Evolutionary conservation across 2,113 vertebrate genomes (phyloP).

Genomic region (Pelecanus crispus): DNA sequence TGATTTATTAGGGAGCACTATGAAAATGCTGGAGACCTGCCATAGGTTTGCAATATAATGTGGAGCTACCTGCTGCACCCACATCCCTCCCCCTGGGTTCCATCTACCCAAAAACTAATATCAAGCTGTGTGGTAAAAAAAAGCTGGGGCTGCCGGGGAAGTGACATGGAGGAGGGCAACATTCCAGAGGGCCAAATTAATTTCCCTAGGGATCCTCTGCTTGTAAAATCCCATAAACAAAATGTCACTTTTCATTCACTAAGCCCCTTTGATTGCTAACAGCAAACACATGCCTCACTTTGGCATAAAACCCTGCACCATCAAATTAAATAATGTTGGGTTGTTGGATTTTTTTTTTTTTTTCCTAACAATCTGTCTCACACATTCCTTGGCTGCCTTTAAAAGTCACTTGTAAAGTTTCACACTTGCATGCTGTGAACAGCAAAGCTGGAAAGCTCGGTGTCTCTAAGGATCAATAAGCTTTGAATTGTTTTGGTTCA

Average conservation of each 20-base stretch:
- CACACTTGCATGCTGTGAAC: slow-evolving; percentile 15
- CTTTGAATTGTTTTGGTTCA: not conserved
- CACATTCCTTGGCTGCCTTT: slow-evolving; percentile 55
- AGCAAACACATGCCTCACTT: slow-evolving; percentile 58
- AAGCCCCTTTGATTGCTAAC: slow-evolving; percentile 52
- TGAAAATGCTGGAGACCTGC: slow-evolving; percentile 7
- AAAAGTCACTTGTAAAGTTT: slow-evolving; percentile 62
- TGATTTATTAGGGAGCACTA: not conserved
- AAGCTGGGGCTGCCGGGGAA: not conserved
- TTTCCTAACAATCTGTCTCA: slow-evolving; percentile 53
- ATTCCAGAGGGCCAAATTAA: slow-evolving; percentile 53
- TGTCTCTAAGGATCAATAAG: slow-evolving; percentile 29
- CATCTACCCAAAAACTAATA: not conserved
- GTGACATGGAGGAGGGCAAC: not conserved
- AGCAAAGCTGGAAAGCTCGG: not conserved
- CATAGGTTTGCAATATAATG: not conserved
- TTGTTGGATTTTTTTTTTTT: not conserved
- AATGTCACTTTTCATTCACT: slow-evolving; percentile 55
- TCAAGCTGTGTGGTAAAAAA: not conserved
- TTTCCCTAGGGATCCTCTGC: slow-evolving; percentile 33
- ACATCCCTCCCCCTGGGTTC: not conserved
- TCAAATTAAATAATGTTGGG: slow-evolving; percentile 60
- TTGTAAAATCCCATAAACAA: slow-evolving; percentile 62
- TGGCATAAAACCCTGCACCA: slow-evolving; percentile 44
- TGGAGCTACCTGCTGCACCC: not conserved